Conservation (phyloP, 2,888 invertebrate species). For the Megaustenia siamemsis region DNA sequence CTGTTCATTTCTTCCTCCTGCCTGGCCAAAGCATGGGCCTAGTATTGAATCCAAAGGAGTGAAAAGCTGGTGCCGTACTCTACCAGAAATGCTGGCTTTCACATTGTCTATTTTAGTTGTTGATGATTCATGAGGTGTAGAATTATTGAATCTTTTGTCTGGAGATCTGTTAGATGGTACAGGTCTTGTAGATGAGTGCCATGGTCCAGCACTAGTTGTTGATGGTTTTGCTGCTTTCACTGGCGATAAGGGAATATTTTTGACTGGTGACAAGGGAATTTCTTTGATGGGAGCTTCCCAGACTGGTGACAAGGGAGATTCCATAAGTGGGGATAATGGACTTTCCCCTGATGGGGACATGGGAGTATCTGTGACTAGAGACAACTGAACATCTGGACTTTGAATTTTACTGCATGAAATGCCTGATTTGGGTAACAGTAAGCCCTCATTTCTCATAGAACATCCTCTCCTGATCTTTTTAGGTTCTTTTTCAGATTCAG, state of each 20-base stretch:
- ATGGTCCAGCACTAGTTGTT: not conserved
- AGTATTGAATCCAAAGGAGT: conserved; percentile 37
- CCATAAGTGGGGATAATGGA: not conserved
- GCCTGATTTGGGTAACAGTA: too few species aligned
- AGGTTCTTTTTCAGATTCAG: not conserved
- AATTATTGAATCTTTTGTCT: not conserved
- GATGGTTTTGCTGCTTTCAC: not conserved
- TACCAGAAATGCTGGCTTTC: not conserved
- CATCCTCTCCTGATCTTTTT: not conserved
- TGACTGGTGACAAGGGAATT: not conserved
- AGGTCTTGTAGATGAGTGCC: not conserved
- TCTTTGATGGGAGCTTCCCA: not conserved
- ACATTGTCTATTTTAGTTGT: not conserved
- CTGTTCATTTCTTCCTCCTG: not conserved
- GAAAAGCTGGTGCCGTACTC: not conserved
- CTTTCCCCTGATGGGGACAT: not conserved
- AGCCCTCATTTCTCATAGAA: too few species aligned
- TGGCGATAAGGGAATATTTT: not conserved
- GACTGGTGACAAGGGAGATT: conserved; percentile 3
- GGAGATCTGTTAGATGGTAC: not conserved
- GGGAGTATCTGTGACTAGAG: conserved; percentile 1
- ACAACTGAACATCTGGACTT: not conserved
- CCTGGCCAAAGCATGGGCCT: conserved; percentile 4
- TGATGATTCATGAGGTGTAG: not conserved
- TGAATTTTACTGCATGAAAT: conserved; percentile 2